phyloP scores from a whole-genome alignment of 2,113 vertebrate species.

The Platichthys stellatus region DNA sequence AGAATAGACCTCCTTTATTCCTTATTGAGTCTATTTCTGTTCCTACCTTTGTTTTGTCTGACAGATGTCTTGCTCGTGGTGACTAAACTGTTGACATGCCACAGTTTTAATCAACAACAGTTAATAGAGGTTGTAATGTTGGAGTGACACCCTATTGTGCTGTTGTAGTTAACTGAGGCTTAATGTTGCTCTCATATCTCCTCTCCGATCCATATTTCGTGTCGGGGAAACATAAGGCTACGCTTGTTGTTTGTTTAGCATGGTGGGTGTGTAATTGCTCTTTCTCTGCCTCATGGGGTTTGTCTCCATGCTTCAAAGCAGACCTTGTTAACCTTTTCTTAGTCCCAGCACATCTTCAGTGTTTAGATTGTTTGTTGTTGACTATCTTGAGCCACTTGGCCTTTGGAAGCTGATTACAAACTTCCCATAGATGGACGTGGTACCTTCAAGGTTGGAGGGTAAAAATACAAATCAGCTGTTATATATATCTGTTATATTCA shows the following conservation, averaged over 20 bases:
- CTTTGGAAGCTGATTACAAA: neutral
- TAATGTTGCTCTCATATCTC: neutral
- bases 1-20: neutral
- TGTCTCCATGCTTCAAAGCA: slow-evolving; percentile 4
- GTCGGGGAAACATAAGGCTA: too few relatives aligned
- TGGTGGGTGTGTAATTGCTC: slow-evolving; percentile 7
- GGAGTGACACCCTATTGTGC: neutral
- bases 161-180: neutral
- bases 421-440: neutral
- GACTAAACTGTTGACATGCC: slow-evolving; percentile 1
- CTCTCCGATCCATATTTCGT: neutral
- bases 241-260: slow-evolving; percentile 1
- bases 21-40: slow-evolving; percentile 1
- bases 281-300: slow-evolving; percentile 10
- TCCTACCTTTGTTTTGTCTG: slow-evolving; percentile 20
- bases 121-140: slow-evolving; percentile 1
- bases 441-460: neutral
- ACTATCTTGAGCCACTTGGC: neutral
- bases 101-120: slow-evolving; percentile 5
- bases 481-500: neutral
- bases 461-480: neutral
- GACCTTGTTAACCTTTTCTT: slow-evolving; percentile 1
- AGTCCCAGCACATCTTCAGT: neutral
- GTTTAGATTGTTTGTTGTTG: neutral
- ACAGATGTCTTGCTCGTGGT: neutral